Conservation (phyloP, 2,888 invertebrate species). For the Trichogramma dendrolimi region DNA sequence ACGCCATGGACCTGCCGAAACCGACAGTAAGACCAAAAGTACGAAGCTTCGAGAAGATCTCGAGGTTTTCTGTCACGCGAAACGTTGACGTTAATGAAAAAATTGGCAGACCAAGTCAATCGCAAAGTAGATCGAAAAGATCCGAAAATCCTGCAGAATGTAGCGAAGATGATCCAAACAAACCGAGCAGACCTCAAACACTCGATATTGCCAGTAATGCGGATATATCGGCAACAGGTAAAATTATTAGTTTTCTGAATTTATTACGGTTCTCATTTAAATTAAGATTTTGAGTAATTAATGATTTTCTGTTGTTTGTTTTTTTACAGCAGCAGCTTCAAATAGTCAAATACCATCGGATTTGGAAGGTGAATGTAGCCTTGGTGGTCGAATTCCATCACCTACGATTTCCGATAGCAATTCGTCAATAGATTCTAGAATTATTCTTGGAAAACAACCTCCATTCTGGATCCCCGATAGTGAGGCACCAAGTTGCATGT, state of each 20-base stretch:
- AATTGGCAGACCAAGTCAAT: slow-evolving; percentile 22
- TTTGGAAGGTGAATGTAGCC: slow-evolving; percentile 33
- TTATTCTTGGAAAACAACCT: slow-evolving; percentile 66
- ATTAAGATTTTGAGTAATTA: background rate
- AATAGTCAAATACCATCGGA: slow-evolving; percentile 36
- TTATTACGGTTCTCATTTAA: background rate
- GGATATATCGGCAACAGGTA: slow-evolving; percentile 35
- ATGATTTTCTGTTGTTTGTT: slow-evolving; percentile 1
- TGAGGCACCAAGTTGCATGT: slow-evolving; percentile 76
- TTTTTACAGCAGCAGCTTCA: slow-evolving; percentile 31
- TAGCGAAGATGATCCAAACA: slow-evolving; percentile 37
- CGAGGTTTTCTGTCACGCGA: slow-evolving; percentile 28
- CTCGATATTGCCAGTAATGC: slow-evolving; percentile 44
- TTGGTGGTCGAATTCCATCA: slow-evolving; percentile 40
- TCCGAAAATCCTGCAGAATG: slow-evolving; percentile 30
- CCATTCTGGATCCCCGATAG: slow-evolving; percentile 86
- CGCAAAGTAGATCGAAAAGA: slow-evolving; percentile 18
- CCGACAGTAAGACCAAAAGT: slow-evolving; percentile 9
- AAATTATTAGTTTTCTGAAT: background rate
- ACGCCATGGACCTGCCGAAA: slow-evolving; percentile 13
- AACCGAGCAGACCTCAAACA: slow-evolving; percentile 45
- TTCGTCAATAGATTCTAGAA: slow-evolving; percentile 46
- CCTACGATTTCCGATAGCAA: slow-evolving; percentile 44
- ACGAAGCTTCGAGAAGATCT: slow-evolving; percentile 26
- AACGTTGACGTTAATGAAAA: slow-evolving; percentile 30